A percentile compares a stretch with the other conserved stretches of the same genome.
phyloP scores from a whole-genome alignment of 2,888 invertebrate species.

The Leptopilina drosophilae region DNA sequence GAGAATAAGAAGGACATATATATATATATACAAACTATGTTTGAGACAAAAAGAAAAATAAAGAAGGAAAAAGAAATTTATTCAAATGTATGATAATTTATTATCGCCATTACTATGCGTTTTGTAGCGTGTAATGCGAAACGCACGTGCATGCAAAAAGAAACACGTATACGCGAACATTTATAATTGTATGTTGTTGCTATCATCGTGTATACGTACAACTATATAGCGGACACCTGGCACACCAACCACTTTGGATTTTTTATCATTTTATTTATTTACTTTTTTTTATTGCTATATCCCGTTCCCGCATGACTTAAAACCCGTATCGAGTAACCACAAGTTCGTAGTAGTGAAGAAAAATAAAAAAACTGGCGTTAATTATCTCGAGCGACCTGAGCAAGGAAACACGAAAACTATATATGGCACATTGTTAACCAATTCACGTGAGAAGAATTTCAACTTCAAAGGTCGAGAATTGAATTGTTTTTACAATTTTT shows the following conservation, averaged over 20 bases:
- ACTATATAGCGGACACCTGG: conserved; percentile 10
- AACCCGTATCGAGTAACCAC: conserved; percentile 23
- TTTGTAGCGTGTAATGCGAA: conserved; percentile 37
- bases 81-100: conserved; percentile 31
- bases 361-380: conserved; percentile 12
- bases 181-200: not conserved
- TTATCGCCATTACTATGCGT: conserved; percentile 10
- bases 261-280: conserved; percentile 28
- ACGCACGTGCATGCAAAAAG: not conserved
- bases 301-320: conserved; percentile 30
- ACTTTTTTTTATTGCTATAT: conserved; percentile 14
- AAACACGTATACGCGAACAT: conserved; percentile 2
- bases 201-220: not conserved
- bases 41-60: not conserved
- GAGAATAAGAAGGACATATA: not conserved
- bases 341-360: not conserved
- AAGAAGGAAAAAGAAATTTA: conserved; percentile 6
- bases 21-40: not conserved
- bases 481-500: too few species aligned
- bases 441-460: conserved; percentile 36
- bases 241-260: not conserved
- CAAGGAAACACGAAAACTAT: conserved; percentile 44
- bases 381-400: conserved; percentile 7
- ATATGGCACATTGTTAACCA: conserved; percentile 43
- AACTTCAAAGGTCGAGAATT: not conserved